Evolutionary conservation across 2,888 invertebrate species (phyloP), one percentile per base, ranked within the genome.

Genomic region (Atethmia centrago): DNA sequence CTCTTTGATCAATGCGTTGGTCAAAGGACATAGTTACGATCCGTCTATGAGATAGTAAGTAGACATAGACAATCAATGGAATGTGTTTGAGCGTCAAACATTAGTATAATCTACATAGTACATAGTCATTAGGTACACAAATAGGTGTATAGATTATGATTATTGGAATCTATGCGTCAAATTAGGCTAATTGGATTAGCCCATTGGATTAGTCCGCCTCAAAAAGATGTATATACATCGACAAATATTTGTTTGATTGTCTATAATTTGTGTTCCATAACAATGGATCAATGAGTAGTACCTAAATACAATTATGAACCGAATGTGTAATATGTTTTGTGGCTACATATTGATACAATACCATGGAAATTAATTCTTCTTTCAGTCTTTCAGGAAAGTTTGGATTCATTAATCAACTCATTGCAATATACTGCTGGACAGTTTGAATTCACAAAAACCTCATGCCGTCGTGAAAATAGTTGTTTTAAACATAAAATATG

Each of bases 31-130:
- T 47, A 47, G 5, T 36, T 19, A 19, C 3, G 7, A 71, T 36
- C n/a, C 8, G 19, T 16, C 7, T 12, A 8, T 31, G 10, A 49
- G 0, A 36, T 7, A 19, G 14, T n/a, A 28, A 19, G 16, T 55
- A 47, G n/a, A 55, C 21, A 65, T 31, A 21, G 5, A 25, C 1
- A 55, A 56, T 49, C 47, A 31, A n/a, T 31, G 31, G 67, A 66
- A 76, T 74, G 47, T 56, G 25, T 42, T 76, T 47, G 40, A 49
- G 2, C 55, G 21, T 49, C 16, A 56, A 76, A 64, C 36, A 47
- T 56, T 10, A 31, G 21, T 19, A 55, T 65, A 49, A 75, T 31
- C 40, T 31, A 49, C 21, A 14, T 25, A 76, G 9, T 45, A 16
- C 21, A 19, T 16, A 45, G 36, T 25, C 16, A 47, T 47, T 49